phyloP scores from a whole-genome alignment of 2,113 vertebrate species.

The Ciconia boyciana region DNA sequence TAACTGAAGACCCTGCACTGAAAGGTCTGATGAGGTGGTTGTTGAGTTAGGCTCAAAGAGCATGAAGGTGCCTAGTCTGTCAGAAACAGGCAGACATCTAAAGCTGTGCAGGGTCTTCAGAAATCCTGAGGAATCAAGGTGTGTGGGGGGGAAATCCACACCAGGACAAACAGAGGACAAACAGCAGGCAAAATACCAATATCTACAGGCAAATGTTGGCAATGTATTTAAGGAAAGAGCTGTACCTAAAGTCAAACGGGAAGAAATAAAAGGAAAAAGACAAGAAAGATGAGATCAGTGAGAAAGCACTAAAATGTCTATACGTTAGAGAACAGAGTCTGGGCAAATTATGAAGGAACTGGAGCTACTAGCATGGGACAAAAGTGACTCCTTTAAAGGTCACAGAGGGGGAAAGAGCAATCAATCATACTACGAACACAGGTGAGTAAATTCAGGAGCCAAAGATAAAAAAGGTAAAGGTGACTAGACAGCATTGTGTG shows the following conservation, averaged over 20 bases:
- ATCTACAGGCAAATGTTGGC: neutral
- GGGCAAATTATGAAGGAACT: neutral
- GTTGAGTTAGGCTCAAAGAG: neutral
- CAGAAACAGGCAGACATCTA: neutral
- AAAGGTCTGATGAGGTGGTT: neutral
- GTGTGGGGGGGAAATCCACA: neutral
- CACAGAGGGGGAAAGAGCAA: neutral
- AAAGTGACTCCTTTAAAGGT: neutral
- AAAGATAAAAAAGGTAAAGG: conserved; percentile 21
- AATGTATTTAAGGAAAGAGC: neutral
- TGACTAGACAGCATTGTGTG: neutral
- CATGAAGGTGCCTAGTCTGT: neutral
- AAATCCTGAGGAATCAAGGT: neutral
- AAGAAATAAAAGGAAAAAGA: neutral
- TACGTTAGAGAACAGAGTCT: neutral
- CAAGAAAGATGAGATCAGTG: neutral
- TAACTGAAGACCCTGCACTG: neutral
- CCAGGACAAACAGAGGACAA: neutral
- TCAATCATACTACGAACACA: neutral
- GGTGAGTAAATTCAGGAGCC: neutral
- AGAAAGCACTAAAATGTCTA: neutral
- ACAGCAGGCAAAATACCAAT: neutral
- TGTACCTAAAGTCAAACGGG: neutral
- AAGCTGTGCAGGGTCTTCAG: neutral
- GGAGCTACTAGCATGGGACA: neutral